These are phyloP conservation scores for Dicerorhinus sumatrensis DNA, from an alignment of 2,113 vertebrate genomes.

Conservation along the genomic window DNA sequence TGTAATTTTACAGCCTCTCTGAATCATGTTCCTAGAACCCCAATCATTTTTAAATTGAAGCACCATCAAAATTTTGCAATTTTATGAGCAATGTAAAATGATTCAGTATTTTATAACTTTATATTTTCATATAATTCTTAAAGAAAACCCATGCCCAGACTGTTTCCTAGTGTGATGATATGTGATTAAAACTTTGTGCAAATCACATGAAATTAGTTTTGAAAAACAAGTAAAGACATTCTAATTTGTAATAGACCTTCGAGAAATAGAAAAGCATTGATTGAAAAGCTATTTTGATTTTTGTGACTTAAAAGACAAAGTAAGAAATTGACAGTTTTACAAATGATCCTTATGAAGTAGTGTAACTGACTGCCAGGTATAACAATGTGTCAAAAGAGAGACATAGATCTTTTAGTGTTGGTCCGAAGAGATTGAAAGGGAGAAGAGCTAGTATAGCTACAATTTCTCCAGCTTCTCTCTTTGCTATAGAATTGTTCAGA, in stretches of 20 bases:
- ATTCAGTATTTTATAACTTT: slow-evolving; percentile 80
- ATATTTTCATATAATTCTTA: slow-evolving; percentile 71
- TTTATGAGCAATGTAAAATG: slow-evolving; percentile 79
- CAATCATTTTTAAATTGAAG: slow-evolving; percentile 84
- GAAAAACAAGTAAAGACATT: slow-evolving; percentile 13
- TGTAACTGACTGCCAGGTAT: slow-evolving; percentile 79
- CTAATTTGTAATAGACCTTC: slow-evolving; percentile 59
- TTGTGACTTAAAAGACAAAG: slow-evolving; percentile 83
- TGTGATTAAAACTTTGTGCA: slow-evolving; percentile 77
- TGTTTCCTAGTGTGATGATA: slow-evolving; percentile 67
- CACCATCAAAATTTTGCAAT: slow-evolving; percentile 84
- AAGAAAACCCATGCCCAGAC: slow-evolving; percentile 20
- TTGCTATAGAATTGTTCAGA: slow-evolving; percentile 82
- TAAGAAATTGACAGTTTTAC: slow-evolving; percentile 78
- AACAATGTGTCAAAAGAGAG: slow-evolving; percentile 85
- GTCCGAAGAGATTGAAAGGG: slow-evolving; percentile 79
- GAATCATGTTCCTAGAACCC: slow-evolving; percentile 82
- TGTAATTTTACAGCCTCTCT: slow-evolving; percentile 83
- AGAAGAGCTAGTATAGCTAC: slow-evolving; percentile 79
- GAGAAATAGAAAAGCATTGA: slow-evolving; percentile 49
- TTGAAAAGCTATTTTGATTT: slow-evolving; percentile 80
- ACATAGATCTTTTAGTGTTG: slow-evolving; percentile 77
- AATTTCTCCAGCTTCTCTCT: slow-evolving; percentile 76
- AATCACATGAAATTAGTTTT: slow-evolving; percentile 80
- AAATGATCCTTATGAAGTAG: slow-evolving; percentile 79